These are phyloP conservation scores for crab-eating macaque (Macaca fascicularis) DNA, from an alignment of 2,113 vertebrate genomes.

Conservation along the genomic window DNA sequence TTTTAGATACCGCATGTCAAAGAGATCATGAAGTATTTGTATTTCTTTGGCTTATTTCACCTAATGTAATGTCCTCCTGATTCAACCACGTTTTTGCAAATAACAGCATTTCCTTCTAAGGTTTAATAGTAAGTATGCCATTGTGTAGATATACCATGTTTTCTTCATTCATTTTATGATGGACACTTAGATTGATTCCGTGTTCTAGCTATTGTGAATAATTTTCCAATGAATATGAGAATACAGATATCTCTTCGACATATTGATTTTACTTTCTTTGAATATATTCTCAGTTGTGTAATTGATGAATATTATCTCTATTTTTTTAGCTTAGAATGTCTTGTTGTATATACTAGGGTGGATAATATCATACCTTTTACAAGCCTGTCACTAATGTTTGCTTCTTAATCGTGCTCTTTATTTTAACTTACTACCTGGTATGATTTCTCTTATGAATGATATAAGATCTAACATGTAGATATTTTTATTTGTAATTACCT, in stretches of 20 bases:
- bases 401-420: neutral
- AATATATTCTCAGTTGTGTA: neutral
- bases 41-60: neutral
- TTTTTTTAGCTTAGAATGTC: neutral
- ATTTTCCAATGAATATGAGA: too few species aligned
- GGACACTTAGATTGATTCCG: too few species aligned
- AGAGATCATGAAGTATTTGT: neutral
- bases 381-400: neutral
- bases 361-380: neutral
- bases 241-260: too few species aligned
- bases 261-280: too few species aligned
- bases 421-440: neutral
- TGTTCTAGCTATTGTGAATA: too few species aligned
- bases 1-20: neutral
- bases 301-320: neutral
- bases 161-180: too few species aligned
- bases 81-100: neutral
- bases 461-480: neutral
- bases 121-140: too few species aligned
- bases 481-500: neutral
- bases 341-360: neutral
- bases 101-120: neutral
- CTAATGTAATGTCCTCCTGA: neutral
- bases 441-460: neutral
- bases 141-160: too few species aligned